These are phyloP conservation scores for Lindbergichthys nudifrons DNA, from an alignment of 2,797 vertebrate species.

Conservation along the genomic window DNA sequence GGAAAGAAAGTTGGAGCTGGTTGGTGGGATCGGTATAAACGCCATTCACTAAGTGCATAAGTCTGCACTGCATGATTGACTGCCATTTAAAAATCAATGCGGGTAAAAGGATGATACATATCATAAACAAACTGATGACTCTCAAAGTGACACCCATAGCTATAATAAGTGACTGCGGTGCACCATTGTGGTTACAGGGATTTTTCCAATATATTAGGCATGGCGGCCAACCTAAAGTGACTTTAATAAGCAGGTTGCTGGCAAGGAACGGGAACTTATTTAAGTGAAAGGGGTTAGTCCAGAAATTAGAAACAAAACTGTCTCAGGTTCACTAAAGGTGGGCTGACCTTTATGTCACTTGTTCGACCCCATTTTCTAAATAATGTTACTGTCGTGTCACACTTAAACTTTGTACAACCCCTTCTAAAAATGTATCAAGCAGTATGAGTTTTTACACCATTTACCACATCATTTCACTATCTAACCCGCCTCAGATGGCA, in stretches of 20 bases:
- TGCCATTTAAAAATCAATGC: conserved; percentile 35
- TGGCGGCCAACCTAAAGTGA: too few species aligned
- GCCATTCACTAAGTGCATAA: conserved; percentile 26
- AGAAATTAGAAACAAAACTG: too few species aligned
- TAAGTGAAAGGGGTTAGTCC: too few species aligned
- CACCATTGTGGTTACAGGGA: neutral
- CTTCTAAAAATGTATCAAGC: neutral
- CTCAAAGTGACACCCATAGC: conserved; percentile 2
- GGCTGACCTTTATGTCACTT: neutral
- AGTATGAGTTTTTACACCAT: neutral
- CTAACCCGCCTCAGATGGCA: conserved; percentile 67
- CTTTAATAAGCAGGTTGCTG: too few species aligned
- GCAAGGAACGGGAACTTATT: too few species aligned
- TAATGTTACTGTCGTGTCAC: neutral
- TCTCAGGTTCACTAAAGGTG: too few species aligned
- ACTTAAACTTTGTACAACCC: neutral
- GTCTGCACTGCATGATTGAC: conserved; percentile 18
- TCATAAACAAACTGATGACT: neutral
- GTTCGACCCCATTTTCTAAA: neutral
- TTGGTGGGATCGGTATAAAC: conserved; percentile 17
- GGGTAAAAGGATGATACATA: conserved; percentile 13
- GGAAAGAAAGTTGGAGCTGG: neutral
- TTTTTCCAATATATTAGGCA: too few species aligned
- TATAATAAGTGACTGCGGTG: neutral
- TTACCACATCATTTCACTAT: conserved; percentile 6